Evolutionary conservation across 2,888 invertebrate species (phyloP).

Genomic region (Calephelis perditalis): DNA sequence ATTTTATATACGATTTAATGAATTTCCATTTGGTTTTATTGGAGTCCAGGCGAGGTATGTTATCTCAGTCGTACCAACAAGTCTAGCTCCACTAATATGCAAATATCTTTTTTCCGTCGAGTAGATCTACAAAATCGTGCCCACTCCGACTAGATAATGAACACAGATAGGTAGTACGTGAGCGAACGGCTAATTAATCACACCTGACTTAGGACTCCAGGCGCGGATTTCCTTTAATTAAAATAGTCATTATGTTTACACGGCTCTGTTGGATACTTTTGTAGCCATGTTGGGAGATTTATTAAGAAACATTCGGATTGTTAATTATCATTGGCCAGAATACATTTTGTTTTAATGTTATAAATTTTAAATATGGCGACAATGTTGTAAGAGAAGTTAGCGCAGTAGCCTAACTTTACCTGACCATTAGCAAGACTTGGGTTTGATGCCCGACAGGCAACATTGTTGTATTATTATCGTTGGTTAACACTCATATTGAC

Average conservation of each 20-base stretch:
- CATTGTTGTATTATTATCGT: too few species aligned
- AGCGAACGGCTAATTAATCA: slow-evolving; percentile 60
- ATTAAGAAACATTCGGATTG: neutral
- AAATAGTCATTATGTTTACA: slow-evolving; percentile 42
- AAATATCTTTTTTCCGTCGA: slow-evolving; percentile 42
- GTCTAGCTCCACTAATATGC: slow-evolving; percentile 38
- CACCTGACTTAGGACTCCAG: slow-evolving; percentile 38
- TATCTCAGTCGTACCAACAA: slow-evolving; percentile 26
- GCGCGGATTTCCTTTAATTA: slow-evolving; percentile 53
- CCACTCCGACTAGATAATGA: slow-evolving; percentile 58
- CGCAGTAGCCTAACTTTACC: too few species aligned
- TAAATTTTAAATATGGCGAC: too few species aligned
- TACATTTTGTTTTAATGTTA: too few species aligned
- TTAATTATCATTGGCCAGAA: too few species aligned
- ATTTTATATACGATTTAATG: neutral
- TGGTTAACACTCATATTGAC: too few species aligned
- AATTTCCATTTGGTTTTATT: slow-evolving; percentile 5
- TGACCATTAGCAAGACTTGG: too few species aligned
- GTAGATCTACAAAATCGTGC: slow-evolving; percentile 60
- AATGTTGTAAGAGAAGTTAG: too few species aligned
- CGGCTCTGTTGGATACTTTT: slow-evolving; percentile 8
- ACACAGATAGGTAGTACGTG: slow-evolving; percentile 52
- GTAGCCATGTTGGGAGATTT: slow-evolving; percentile 23
- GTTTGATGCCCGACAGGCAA: too few species aligned
- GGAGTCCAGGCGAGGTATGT: slow-evolving; percentile 9